Percentiles rank a stretch among this genome's conserved stretches.
Conservation (phyloP, 2,113 vertebrate genomes). For the Strix uralensis region DNA sequence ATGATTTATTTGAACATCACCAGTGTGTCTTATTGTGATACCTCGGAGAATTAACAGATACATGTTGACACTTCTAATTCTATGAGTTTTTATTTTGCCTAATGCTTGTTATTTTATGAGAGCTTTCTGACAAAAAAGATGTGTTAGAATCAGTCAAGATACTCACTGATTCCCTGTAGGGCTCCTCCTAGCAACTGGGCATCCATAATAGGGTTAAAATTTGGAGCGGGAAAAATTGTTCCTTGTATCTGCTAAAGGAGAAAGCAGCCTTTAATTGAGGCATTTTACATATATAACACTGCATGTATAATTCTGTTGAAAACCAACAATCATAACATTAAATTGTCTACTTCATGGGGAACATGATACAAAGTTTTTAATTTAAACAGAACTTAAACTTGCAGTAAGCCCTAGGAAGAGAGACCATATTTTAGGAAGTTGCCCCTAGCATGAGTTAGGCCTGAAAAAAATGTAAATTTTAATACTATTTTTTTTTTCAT, state of each 20-base stretch:
- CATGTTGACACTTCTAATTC: background rate
- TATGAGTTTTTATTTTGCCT: background rate
- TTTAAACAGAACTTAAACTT: background rate
- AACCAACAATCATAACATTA: background rate
- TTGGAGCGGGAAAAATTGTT: conserved; percentile 72
- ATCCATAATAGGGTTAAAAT: conserved; percentile 75
- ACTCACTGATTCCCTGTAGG: conserved; percentile 77
- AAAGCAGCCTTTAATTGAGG: background rate
- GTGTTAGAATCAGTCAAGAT: background rate
- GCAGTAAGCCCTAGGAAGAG: background rate
- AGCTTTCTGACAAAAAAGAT: background rate
- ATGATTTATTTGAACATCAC: background rate
- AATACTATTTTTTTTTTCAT: background rate
- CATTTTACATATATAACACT: background rate
- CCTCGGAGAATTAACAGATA: background rate
- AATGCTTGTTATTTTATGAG: background rate
- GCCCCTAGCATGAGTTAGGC: background rate
- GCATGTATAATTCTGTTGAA: background rate
- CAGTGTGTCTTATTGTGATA: background rate
- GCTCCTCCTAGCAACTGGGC: conserved; percentile 74
- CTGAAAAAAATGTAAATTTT: background rate
- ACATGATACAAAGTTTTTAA: background rate
- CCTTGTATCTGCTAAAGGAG: conserved; percentile 68
- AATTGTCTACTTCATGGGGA: background rate
- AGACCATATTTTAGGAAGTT: background rate